Conservation (phyloP, 2,797 vertebrate species). For the Meriones psammophilus region DNA sequence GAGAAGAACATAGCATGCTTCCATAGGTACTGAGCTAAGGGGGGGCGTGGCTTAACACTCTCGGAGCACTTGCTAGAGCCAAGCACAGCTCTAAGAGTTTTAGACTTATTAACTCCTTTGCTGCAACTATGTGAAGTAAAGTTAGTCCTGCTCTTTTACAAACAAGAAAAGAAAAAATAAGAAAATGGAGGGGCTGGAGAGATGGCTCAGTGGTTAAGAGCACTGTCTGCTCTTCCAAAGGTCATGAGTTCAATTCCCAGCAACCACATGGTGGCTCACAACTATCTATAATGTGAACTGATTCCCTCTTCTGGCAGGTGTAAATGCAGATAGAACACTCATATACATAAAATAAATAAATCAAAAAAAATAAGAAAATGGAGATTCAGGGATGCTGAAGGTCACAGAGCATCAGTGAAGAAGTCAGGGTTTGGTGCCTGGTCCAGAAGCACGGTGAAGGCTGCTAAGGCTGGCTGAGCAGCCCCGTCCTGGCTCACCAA, state of each 20-base stretch:
- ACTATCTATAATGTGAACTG: no score
- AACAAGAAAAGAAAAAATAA: conserved; percentile 17
- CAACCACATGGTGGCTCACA: no score
- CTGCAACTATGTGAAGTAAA: background rate
- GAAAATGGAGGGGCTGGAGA: background rate
- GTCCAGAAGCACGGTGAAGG: background rate
- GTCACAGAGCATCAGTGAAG: background rate
- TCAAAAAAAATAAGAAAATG: background rate
- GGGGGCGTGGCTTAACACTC: background rate
- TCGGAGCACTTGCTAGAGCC: background rate
- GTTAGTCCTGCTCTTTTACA: background rate
- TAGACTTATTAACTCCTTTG: background rate
- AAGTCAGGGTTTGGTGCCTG: background rate
- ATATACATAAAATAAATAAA: no score
- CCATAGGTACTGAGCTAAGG: rapidly evolving
- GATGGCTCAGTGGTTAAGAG: no score
- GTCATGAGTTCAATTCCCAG: no score
- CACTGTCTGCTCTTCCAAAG: no score
- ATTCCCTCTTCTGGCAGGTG: no score
- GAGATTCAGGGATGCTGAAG: background rate
- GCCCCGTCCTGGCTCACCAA: background rate
- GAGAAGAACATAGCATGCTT: background rate
- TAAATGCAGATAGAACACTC: no score
- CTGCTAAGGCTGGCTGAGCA: background rate
- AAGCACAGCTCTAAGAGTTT: background rate